Evolutionary conservation across 1,140 invertebrate genomes (phyloP).

Genomic region (Procambarus virginalis): DNA sequence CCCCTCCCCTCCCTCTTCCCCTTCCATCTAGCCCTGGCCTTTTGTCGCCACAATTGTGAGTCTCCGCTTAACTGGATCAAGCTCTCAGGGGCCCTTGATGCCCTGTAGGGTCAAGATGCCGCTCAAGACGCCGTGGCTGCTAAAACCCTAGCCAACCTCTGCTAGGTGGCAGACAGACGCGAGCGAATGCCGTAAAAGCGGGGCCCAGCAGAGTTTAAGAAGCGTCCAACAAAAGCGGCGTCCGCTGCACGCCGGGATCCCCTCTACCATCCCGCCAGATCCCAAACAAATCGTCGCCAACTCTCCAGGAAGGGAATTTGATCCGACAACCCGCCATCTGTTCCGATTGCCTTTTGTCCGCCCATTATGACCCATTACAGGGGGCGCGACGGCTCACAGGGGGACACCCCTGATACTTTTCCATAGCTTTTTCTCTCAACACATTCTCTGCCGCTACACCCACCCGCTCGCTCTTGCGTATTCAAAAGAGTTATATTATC

Average conservation of each 20-base stretch:
- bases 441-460: background rate
- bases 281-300: constrained; percentile 64
- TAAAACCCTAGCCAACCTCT: too few relatives aligned
- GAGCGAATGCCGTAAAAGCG: too few relatives aligned
- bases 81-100: too few relatives aligned
- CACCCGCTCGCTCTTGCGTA: background rate
- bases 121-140: too few relatives aligned
- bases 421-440: background rate
- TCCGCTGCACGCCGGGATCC: background rate
- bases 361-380: constrained; percentile 64
- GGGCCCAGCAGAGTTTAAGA: background rate
- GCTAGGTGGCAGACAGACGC: too few relatives aligned
- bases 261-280: background rate
- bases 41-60: constrained; percentile 26
- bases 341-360: constrained; percentile 67
- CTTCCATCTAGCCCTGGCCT: background rate
- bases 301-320: constrained; percentile 60
- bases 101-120: too few relatives aligned
- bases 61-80: constrained; percentile 14
- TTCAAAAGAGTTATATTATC: constrained; percentile 55
- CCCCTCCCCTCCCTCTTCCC: background rate
- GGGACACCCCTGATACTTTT: constrained; percentile 8
- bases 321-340: constrained; percentile 67
- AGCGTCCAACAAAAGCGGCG: background rate
- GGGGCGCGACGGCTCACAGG: constrained; percentile 5